Base-by-base conservation (phyloP, 2,113 vertebrate species). In the Potamarius usumacintae region DNA sequence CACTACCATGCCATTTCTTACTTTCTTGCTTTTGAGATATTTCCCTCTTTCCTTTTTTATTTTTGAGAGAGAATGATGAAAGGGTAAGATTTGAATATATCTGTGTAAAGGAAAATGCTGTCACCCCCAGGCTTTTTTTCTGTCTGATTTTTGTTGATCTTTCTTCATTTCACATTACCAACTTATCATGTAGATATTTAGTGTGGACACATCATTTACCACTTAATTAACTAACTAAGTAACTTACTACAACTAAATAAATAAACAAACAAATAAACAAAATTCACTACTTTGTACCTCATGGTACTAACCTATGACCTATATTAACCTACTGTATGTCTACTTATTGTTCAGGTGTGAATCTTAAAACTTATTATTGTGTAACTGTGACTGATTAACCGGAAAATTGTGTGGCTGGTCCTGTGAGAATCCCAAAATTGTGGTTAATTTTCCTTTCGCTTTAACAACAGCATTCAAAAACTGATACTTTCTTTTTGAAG, bases 151-250 rank as follows among this genome's bases (percentile, higher is more conserved):
- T 50, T 25, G 7, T n/a, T 25, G 22, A 50, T 10, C 72, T 83
- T 71, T 89, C 20, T 82, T 74, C 42, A 8, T 57, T 88, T 88
- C 69, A 88, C 79, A 71, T 90, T 78, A 82, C 83, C 22, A 77
- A 53, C 50, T 1, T 67, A 67, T 67, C 25, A 65, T 65, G 63
- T 65, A n/a, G 10, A 67, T 27, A 11, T 67, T 67, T 67, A 9
- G 4, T 42, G 8, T 67, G 65, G 65, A 6, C 65, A 27, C n/a
- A 67, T 14, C 11, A 67, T 74, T 74, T 34, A 42, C 5, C 12
- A 7, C 17, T 30, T 30, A 69, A 65, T 4, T 42, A 42, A 42
- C 34, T 42, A 42, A 42, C 42, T 42, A 4, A 42, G 42, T 42
- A 42, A 42, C 42, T 42, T 42, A 42, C 42, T 42, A 42, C 42